Conservation (phyloP, 2,888 invertebrate genomes). For the Catocala nupta region DNA sequence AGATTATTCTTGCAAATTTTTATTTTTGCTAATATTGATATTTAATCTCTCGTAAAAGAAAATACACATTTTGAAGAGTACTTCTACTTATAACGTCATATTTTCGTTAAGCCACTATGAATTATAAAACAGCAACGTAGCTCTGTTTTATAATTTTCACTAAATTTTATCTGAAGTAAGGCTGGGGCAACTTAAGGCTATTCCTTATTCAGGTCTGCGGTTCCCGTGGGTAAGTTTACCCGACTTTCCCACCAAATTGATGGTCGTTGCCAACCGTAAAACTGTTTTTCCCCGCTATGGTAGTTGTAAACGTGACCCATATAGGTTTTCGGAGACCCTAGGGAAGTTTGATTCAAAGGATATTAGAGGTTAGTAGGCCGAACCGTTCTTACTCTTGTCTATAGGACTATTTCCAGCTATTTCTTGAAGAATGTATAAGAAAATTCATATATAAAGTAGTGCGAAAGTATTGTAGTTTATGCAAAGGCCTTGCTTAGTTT, state of each 20-base stretch:
- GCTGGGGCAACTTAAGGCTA: neutral
- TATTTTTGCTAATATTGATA: too few species aligned
- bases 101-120: neutral
- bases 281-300: neutral
- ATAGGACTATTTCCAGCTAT: neutral
- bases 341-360: neutral
- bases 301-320: neutral
- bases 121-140: neutral
- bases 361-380: neutral
- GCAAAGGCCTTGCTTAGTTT: too few species aligned
- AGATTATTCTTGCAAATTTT: too few species aligned
- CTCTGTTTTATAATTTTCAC: too few species aligned
- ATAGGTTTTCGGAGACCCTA: neutral
- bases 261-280: neutral
- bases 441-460: too few species aligned
- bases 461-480: too few species aligned
- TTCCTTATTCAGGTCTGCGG: neutral
- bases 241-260: neutral
- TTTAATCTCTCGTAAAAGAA: too few species aligned
- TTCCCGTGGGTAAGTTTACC: slow-evolving; percentile 3
- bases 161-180: neutral
- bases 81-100: too few species aligned
- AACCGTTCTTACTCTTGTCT: neutral
- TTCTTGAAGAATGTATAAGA: neutral
- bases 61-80: too few species aligned